Evolutionary conservation across 2,888 invertebrate genomes (phyloP).

Genomic region (Coronaproctus castanopsis): DNA sequence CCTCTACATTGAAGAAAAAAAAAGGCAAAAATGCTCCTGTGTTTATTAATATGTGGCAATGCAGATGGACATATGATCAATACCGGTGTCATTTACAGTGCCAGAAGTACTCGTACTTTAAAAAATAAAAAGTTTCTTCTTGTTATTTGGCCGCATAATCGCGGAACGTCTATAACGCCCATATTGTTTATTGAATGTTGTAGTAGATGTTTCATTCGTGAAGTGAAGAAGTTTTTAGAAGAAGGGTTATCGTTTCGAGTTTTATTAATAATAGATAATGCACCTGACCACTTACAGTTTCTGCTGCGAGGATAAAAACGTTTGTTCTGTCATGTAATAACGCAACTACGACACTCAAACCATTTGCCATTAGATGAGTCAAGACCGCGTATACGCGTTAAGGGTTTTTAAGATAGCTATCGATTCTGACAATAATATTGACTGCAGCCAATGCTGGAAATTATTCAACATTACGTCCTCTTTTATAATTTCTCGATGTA

Average conservation of each 20-base stretch:
- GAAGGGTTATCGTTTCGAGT: neutral
- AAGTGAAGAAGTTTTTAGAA: neutral
- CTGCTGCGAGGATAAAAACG: neutral
- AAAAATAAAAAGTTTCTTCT: neutral
- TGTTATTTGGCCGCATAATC: neutral
- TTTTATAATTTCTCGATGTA: no score
- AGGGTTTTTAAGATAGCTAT: neutral
- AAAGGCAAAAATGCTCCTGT: no score
- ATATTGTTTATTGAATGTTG: neutral
- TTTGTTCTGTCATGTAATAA: neutral
- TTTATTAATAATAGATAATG: neutral
- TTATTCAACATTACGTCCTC: no score
- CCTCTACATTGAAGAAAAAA: no score
- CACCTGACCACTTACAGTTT: neutral
- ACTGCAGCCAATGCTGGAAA: neutral
- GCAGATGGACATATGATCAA: neutral
- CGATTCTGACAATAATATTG: neutral
- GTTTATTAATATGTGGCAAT: neutral
- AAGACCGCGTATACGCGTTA: neutral
- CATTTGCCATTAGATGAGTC: neutral
- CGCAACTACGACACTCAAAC: neutral
- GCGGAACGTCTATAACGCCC: neutral
- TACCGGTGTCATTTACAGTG: neutral
- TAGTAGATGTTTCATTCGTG: neutral
- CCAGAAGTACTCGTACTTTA: neutral